Conservation (phyloP, 2,113 vertebrate genomes). For the Aythya baeri region DNA sequence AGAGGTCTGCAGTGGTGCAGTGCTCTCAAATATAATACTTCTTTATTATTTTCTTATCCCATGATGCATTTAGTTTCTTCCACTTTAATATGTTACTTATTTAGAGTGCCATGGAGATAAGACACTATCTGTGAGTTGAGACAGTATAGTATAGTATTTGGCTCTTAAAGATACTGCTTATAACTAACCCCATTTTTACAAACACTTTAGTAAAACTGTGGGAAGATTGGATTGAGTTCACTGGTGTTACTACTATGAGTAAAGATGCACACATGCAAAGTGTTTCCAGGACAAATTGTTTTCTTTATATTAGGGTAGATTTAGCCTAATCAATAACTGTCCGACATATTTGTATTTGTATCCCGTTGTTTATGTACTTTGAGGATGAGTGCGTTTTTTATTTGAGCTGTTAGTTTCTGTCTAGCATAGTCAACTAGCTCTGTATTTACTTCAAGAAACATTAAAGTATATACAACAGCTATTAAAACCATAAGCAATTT, state of each 20-base stretch:
- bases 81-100: neutral
- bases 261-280: neutral
- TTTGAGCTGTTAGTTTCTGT: neutral
- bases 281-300: neutral
- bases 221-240: neutral
- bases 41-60: neutral
- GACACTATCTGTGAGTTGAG: neutral
- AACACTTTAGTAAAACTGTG: neutral
- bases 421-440: neutral
- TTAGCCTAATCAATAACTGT: neutral
- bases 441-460: neutral
- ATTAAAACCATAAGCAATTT: neutral
- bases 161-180: neutral
- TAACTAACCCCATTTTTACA: neutral
- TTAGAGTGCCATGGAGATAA: neutral
- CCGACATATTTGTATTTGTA: neutral
- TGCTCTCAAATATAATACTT: neutral
- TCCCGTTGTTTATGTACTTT: neutral
- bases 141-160: neutral
- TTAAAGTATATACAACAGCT: neutral
- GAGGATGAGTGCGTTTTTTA: neutral
- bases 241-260: neutral
- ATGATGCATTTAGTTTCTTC: neutral
- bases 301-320: neutral
- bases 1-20: neutral